Conservation (phyloP, 1,140 invertebrate genomes). For the Xylocopa sonorina region DNA sequence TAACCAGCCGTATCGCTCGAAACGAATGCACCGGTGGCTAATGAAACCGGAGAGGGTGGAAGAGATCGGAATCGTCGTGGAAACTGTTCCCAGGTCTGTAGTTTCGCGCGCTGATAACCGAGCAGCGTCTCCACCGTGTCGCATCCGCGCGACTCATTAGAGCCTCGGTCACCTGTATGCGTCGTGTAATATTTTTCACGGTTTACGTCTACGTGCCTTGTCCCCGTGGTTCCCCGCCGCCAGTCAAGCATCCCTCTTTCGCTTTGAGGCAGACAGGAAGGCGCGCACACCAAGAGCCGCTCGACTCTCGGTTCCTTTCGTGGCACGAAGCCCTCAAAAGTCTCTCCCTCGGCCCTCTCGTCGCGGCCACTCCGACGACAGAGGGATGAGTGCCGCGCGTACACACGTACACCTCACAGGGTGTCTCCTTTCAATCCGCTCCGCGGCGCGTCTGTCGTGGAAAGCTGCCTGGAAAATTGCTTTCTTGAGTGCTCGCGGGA, state of each 20-base stretch:
- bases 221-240: neutral
- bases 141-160: slow-evolving; percentile 17
- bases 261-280: slow-evolving; percentile 39
- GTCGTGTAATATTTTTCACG: slow-evolving; percentile 12
- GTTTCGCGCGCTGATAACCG: neutral
- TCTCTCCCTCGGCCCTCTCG: slow-evolving; percentile 40
- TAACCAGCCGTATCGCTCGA: neutral
- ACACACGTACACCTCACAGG: slow-evolving; percentile 8
- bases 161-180: slow-evolving; percentile 1
- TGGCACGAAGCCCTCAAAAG: slow-evolving; percentile 47
- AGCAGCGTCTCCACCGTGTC: neutral
- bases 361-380: slow-evolving; percentile 37
- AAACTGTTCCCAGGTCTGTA: neutral
- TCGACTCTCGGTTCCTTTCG: slow-evolving; percentile 47
- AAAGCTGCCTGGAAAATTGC: slow-evolving; percentile 26
- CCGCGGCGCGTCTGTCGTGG: neutral
- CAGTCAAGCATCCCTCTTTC: slow-evolving; percentile 26
- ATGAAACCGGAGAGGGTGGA: neutral
- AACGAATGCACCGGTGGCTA: neutral
- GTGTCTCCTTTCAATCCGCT: slow-evolving; percentile 23
- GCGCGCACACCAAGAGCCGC: slow-evolving; percentile 20
- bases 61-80: neutral
- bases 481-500: neutral
- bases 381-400: slow-evolving; percentile 19
- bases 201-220: neutral